Conservation (phyloP, 2,888 invertebrate genomes). For the Drosophila mimetica region DNA sequence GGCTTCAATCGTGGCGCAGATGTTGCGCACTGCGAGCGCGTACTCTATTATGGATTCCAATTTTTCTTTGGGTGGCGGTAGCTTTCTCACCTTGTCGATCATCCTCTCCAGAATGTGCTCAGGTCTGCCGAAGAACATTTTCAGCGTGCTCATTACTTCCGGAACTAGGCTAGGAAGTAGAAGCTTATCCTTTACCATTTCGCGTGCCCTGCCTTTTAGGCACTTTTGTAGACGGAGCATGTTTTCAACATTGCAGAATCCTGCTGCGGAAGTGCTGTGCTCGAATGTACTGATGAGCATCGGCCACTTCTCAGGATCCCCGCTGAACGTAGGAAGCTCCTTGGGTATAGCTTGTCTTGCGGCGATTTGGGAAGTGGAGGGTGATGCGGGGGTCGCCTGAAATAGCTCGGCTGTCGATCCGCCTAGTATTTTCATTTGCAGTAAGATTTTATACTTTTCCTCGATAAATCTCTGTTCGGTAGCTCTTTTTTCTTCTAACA, state of each 20-base stretch:
- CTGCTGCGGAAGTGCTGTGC: too few relatives aligned
- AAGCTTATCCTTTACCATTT: too few relatives aligned
- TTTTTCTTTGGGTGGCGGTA: slow-evolving; percentile 4
- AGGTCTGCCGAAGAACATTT: slow-evolving; percentile 1
- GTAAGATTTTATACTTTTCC: slow-evolving; percentile 1
- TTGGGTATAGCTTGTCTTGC: neutral
- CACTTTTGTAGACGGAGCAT: too few relatives aligned
- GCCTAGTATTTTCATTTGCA: neutral
- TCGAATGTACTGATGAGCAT: too few relatives aligned
- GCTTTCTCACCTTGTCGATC: neutral
- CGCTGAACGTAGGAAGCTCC: neutral
- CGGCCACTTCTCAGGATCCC: too few relatives aligned
- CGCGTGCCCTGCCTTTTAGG: too few relatives aligned
- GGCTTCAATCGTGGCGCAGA: slow-evolving; percentile 1
- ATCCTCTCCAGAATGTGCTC: slow-evolving; percentile 1
- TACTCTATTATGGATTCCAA: slow-evolving; percentile 5
- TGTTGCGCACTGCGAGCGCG: slow-evolving; percentile 2
- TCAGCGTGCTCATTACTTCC: too few relatives aligned
- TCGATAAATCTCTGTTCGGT: neutral
- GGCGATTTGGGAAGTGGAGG: neutral
- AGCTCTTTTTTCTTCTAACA: neutral
- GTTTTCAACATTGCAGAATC: too few relatives aligned
- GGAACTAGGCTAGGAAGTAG: too few relatives aligned
- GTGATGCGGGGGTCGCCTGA: neutral
- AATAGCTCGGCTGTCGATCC: neutral